A percentile compares a stretch with the other conserved stretches of the same genome.
Conservation (phyloP, 2,797 vertebrate genomes). For the Serranus cabrilla region DNA sequence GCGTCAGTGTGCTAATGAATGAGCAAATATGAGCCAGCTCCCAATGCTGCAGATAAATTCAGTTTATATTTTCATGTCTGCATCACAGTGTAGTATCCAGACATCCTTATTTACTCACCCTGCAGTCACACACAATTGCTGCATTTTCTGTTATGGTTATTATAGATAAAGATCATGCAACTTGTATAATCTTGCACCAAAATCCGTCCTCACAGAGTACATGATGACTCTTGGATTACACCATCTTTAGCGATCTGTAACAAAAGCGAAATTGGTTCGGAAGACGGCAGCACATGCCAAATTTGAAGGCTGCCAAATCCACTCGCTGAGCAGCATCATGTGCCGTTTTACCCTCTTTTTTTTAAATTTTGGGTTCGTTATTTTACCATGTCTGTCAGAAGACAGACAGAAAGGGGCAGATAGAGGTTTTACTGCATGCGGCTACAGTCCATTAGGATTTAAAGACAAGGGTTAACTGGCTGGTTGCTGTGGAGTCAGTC, state of each 20-base stretch:
- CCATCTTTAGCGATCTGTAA: conserved; percentile 16
- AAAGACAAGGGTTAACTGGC: conserved; percentile 53
- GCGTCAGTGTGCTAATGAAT: conserved; percentile 73
- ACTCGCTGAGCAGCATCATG: conserved; percentile 28
- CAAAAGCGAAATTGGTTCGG: conserved; percentile 19
- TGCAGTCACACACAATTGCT: conserved; percentile 5
- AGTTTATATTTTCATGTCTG: conserved; percentile 31
- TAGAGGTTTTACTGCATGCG: conserved; percentile 27
- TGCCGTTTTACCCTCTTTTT: conserved; percentile 21
- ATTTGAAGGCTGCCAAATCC: conserved; percentile 30
- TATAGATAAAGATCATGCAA: conserved; percentile 22
- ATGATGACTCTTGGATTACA: conserved; percentile 21
- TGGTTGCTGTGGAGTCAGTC: conserved; percentile 36
- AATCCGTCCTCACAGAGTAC: conserved; percentile 8
- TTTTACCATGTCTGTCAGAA: conserved; percentile 28
- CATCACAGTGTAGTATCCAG: conserved; percentile 11
- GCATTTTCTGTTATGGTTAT: conserved; percentile 16
- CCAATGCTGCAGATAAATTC: conserved; percentile 43
- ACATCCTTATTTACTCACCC: conserved; percentile 26
- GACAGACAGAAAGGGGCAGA: conserved; percentile 16
- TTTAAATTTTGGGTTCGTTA: conserved; percentile 3
- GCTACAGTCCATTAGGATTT: conserved; percentile 40
- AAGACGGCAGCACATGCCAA: conserved; percentile 17
- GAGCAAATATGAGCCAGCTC: conserved; percentile 59
- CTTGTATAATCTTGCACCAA: conserved; percentile 22